Base-by-base conservation (phyloP, 2,888 invertebrate genomes). In the Craniophora ligustri region DNA sequence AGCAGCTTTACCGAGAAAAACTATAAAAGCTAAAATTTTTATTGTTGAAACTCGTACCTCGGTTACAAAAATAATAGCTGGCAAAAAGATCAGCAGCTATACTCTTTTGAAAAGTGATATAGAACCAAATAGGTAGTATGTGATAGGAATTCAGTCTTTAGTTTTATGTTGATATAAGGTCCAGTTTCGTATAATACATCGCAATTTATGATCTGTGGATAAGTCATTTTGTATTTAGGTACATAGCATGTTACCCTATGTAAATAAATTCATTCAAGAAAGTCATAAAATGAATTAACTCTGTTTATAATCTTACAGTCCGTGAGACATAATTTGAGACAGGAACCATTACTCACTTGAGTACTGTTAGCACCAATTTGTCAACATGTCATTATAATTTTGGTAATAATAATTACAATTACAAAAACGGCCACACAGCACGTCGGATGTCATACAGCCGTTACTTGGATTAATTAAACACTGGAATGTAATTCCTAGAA, bases 401-500 rank as follows among this genome's bases (percentile, higher is more conserved):
- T 51, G 46, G 55, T 68, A 61, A 63, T 61, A 54, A 58, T 56
- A 55, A 67, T 70, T 56, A 61, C 15, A 53, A 35, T 63, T 32
- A 46, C 40, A 30, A 40, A 26, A 41, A 56, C 14, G 64, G 54
- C 68, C 75, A 65, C 68, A 72, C 75, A 74, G 14, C 56, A 48
- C 40, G 67, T 61, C 54, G 45, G 39, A 64, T 71, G 57, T 70
- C 71, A 51, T 48, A 41, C 26, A 58, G 40, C 45, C 46, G 47
- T 48, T 71, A 67, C 64, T 63, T 56, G 61, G 59, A 62, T 71
- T 74, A 74, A 72, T 72, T 74, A 64, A 49, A 64, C 67, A 55
- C 63, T 62, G 72, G 72, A 72, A 71, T 72, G 59, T 49, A n/a
- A 23, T 74, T 74, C 57, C 40, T 62, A 54, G 64, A 74, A 72